Percentiles rank a stretch among this genome's conserved stretches.
These are phyloP conservation scores for Protodeltote pygarga DNA, from an alignment of 2,888 invertebrate species.

Conservation along the genomic window DNA sequence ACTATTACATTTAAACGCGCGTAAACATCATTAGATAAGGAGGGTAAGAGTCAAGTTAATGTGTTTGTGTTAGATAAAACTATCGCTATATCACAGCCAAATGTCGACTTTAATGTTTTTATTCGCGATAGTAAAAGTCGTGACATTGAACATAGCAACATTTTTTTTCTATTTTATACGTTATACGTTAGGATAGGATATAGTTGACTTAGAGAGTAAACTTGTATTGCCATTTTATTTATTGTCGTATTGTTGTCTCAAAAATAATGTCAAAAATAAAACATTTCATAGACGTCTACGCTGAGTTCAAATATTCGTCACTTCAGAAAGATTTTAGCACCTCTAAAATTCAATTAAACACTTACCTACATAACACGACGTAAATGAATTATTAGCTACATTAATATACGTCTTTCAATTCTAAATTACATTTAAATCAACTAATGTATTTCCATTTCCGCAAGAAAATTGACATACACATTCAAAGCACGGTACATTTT, in stretches of 20 bases:
- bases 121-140: slow-evolving; percentile 18
- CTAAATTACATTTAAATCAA: not conserved
- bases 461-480: slow-evolving; percentile 8
- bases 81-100: slow-evolving; percentile 27
- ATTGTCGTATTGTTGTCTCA: too few relatives aligned
- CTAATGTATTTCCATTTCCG: slow-evolving; percentile 10
- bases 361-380: too few relatives aligned
- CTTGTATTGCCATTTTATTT: too few relatives aligned
- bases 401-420: not conserved
- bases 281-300: too few relatives aligned
- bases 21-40: slow-evolving; percentile 56
- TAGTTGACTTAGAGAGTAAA: too few relatives aligned
- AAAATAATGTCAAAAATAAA: too few relatives aligned
- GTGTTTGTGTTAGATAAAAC: slow-evolving; percentile 53
- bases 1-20: slow-evolving; percentile 38
- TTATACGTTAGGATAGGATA: too few relatives aligned
- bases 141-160: slow-evolving; percentile 10
- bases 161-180: slow-evolving; percentile 8
- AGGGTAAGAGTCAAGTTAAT: slow-evolving; percentile 55
- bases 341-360: too few relatives aligned
- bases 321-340: too few relatives aligned
- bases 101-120: slow-evolving; percentile 30
- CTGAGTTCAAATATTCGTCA: too few relatives aligned
- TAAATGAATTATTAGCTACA: not conserved
- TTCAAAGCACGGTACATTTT: slow-evolving; percentile 19